A percentile compares a stretch with the other conserved stretches of the same genome.
These are phyloP conservation scores for Ptilodon capucinus DNA, from an alignment of 2,888 invertebrate genomes.

Conservation along the genomic window DNA sequence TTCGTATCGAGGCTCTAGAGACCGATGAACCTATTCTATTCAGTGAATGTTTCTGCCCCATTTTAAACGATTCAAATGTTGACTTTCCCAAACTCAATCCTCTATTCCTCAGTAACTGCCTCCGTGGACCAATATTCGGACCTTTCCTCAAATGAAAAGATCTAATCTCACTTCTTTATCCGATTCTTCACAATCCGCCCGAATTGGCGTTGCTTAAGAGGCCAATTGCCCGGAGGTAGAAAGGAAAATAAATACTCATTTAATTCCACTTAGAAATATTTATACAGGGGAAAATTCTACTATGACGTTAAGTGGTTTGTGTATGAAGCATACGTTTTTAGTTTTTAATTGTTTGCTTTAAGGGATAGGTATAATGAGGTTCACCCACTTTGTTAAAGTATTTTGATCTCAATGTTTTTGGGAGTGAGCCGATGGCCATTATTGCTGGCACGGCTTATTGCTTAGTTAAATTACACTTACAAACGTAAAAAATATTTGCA, in stretches of 20 bases:
- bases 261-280: conserved; percentile 11
- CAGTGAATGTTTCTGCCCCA: conserved; percentile 42
- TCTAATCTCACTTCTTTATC: conserved; percentile 63
- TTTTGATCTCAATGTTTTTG: too few relatives aligned
- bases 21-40: conserved; percentile 38
- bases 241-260: conserved; percentile 40
- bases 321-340: too few relatives aligned
- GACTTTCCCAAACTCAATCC: conserved; percentile 54
- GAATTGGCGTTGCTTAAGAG: conserved; percentile 52
- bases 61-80: conserved; percentile 42
- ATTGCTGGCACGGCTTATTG: too few relatives aligned
- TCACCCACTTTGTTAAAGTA: too few relatives aligned
- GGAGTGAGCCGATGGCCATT: too few relatives aligned
- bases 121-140: conserved; percentile 60
- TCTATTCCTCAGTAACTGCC: conserved; percentile 49
- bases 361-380: too few relatives aligned
- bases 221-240: conserved; percentile 38
- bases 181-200: conserved; percentile 55
- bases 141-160: conserved; percentile 67
- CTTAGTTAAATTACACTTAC: neutral
- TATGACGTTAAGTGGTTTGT: too few relatives aligned
- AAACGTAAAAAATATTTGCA: conserved; percentile 24
- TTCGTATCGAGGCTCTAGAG: neutral
- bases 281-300: neutral
- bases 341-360: too few relatives aligned